Conservation (phyloP, 2,888 invertebrate genomes). For the Bimastos eiseni region DNA sequence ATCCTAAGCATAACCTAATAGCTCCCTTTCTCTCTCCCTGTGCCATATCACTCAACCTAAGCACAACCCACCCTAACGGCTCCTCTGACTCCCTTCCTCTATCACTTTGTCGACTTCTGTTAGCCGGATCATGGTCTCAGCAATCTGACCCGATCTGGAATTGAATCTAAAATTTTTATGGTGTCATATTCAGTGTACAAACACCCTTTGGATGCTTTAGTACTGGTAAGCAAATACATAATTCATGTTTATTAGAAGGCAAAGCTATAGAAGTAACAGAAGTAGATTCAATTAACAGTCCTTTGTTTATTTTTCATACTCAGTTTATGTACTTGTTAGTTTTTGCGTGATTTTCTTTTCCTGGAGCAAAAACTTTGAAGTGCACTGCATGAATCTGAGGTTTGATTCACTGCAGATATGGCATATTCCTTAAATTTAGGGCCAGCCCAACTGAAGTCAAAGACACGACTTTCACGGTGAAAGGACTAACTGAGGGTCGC, state of each 20-base stretch:
- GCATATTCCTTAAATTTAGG: conserved; percentile 58
- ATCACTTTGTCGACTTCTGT: neutral
- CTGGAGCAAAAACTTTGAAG: neutral
- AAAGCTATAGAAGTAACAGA: no score
- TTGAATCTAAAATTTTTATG: neutral
- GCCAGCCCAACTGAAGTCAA: conserved; percentile 73
- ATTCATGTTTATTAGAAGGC: no score
- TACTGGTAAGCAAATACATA: no score
- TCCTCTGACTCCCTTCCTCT: neutral
- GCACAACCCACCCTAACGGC: neutral
- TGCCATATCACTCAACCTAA: neutral
- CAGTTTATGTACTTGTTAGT: no score
- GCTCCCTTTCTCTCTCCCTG: no score
- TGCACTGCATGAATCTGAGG: neutral
- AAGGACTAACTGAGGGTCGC: conserved; percentile 85
- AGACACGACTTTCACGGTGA: conserved; percentile 79
- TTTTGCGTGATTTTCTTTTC: no score
- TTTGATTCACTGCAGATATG: neutral
- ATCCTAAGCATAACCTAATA: no score
- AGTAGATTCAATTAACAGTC: no score
- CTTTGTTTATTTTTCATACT: no score
- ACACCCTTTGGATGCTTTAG: no score
- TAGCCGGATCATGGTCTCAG: neutral
- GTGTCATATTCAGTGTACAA: neutral
- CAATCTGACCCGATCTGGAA: neutral